Base-by-base conservation (phyloP, 2,113 vertebrate genomes). In the Apteryx owenii region DNA sequence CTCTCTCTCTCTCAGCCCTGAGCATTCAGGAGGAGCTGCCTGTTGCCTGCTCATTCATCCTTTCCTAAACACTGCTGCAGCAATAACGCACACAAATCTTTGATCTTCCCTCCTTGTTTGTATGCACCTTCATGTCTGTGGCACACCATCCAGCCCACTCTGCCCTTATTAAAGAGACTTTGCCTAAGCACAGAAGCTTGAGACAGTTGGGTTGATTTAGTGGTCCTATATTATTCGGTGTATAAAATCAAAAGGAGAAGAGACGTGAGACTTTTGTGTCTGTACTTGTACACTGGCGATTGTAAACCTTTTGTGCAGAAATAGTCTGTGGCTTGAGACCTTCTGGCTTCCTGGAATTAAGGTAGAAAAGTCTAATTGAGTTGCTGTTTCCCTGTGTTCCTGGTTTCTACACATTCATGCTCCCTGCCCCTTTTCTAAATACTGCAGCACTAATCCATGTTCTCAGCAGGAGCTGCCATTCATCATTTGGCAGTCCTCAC, bases 381-480 rank as follows among this genome's bases (percentile, higher is more conserved):
- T 54, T 71, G 87, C 61, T 68, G 25, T 83, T 94, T 71, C 31
- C 46, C 8, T 6, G 3, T 16, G 11, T 92, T 91, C 40, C 44
- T 50, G 53, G 36, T 54, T 72, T 85, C 76, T 77, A 66, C 38
- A 33, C 21, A 64, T 81, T 60, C 22, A 61, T 44, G 13, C 69
- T 92, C 56, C 48, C 73, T 95, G 70, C 29, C 71, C 73, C 21
- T 89, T 44, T 90, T 94, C 54, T 72, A 91, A 96, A 79, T 86
- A 93, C 93, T 83, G 71, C 64, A 76, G 91, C 87, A 81, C 58
- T 96, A 97, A 96, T 94, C 89, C 79, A 1, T 78, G 85, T 81
- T 97, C 93, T 75, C 85, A 65, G 96, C 56, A 1, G 93, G 93
- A 94, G 88, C 97, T 97, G 94, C 91, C 94, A 94, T 84, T 94